Conservation (phyloP, 2,797 vertebrate genomes). For the Fratercula arctica region DNA sequence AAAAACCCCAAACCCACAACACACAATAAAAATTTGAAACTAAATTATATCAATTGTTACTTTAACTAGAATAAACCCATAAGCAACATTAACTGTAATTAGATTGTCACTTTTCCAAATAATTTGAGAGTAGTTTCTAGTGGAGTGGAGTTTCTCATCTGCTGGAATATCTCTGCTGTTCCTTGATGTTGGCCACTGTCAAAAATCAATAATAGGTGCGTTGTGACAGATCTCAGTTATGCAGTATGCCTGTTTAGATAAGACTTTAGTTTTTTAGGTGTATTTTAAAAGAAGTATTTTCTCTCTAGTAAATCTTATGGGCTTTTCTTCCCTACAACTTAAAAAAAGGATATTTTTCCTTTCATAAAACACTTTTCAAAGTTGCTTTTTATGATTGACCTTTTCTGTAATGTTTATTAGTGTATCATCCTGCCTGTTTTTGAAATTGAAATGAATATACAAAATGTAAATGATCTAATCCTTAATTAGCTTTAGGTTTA, state of each 20-base stretch:
- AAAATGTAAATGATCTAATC: background rate
- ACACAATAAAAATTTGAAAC: background rate
- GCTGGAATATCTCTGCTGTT: background rate
- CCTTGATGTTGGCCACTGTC: background rate
- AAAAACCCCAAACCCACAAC: background rate
- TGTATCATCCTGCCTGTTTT: background rate
- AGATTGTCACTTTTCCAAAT: background rate
- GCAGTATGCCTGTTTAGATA: background rate
- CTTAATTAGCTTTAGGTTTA: background rate
- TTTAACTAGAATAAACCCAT: background rate
- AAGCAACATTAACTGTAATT: background rate
- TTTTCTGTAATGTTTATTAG: background rate
- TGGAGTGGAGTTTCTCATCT: background rate
- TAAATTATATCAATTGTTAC: background rate
- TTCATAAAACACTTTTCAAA: background rate
- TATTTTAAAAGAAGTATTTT: background rate
- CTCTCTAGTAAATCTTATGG: background rate
- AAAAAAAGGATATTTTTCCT: background rate
- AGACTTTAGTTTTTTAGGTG: background rate
- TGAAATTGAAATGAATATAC: background rate
- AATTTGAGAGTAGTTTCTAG: background rate
- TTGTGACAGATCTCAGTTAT: background rate
- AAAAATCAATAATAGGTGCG: background rate
- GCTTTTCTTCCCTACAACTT: background rate
- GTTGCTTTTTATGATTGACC: background rate